phyloP scores from a whole-genome alignment of 1,140 invertebrate genomes.

The Saxidomus purpurata region DNA sequence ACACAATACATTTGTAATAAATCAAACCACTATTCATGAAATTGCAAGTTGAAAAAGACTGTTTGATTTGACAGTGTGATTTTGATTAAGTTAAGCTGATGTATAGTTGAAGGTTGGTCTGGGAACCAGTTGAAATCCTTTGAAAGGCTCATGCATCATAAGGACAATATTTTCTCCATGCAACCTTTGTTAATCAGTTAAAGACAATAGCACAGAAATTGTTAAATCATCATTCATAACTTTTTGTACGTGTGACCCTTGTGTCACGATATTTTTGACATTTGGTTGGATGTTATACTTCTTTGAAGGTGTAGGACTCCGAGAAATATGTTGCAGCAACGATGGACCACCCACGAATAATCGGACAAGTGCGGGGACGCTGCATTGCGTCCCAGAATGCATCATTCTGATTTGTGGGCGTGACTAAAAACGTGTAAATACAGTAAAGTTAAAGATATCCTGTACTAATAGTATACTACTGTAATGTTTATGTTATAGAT shows the following conservation, averaged over 20 bases:
- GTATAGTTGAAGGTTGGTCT: too few species aligned
- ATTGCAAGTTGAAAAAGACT: too few species aligned
- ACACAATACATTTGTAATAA: too few species aligned
- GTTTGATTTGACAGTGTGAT: too few species aligned
- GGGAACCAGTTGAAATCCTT: too few species aligned
- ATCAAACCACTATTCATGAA: too few species aligned
- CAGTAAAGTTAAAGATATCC: slow-evolving; percentile 43
- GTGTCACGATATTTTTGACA: slow-evolving; percentile 41
- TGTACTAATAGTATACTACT: not conserved
- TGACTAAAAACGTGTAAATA: slow-evolving; percentile 58
- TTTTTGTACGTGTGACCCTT: not conserved
- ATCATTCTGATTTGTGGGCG: slow-evolving; percentile 55
- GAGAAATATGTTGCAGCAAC: not conserved
- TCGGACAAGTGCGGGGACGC: slow-evolving; percentile 49
- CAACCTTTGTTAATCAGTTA: slow-evolving; percentile 23
- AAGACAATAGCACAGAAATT: not conserved
- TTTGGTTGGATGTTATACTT: slow-evolving; percentile 62
- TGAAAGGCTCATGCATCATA: not conserved
- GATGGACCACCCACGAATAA: slow-evolving; percentile 52
- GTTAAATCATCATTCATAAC: slow-evolving; percentile 10
- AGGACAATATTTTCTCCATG: not conserved
- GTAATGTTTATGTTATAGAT: slow-evolving; percentile 9
- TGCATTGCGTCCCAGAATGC: slow-evolving; percentile 31
- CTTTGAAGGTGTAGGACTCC: slow-evolving; percentile 56
- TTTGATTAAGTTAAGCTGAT: too few species aligned